Evolutionary conservation across 2,113 vertebrate species (phyloP).

Genomic region (Strix aluco): DNA sequence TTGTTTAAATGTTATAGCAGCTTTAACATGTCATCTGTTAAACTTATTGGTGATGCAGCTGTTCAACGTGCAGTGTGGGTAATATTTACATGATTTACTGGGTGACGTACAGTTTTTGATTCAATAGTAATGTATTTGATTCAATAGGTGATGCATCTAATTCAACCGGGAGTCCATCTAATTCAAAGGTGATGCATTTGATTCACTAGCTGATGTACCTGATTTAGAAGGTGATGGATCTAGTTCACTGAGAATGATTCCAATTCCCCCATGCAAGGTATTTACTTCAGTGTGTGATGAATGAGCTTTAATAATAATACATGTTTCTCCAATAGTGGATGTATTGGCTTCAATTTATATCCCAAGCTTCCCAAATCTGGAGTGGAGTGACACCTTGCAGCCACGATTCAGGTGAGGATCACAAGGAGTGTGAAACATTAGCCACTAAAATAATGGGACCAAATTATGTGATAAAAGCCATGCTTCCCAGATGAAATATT

Average conservation of each 20-base stretch:
- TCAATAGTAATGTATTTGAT: conserved; percentile 78
- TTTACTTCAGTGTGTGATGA: conserved; percentile 74
- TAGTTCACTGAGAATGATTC: conserved; percentile 70
- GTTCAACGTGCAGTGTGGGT: conserved; percentile 67
- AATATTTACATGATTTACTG: conserved; percentile 81
- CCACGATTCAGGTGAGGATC: not conserved
- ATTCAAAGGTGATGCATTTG: conserved; percentile 77
- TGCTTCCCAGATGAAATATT: conserved; percentile 56
- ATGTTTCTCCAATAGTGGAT: conserved; percentile 52
- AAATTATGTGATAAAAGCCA: conserved; percentile 45
- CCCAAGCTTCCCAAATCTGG: conserved; percentile 1
- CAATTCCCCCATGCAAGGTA: conserved; percentile 67
- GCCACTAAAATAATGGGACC: conserved; percentile 49
- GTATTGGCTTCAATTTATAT: conserved; percentile 53
- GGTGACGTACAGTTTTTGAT: conserved; percentile 74
- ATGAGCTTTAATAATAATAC: conserved; percentile 78
- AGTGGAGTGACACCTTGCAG: conserved; percentile 39
- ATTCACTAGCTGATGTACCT: conserved; percentile 78
- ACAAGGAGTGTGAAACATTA: not conserved
- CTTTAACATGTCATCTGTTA: conserved; percentile 77
- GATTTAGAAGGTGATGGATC: conserved; percentile 82
- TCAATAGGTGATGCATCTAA: conserved; percentile 75
- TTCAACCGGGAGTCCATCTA: conserved; percentile 67
- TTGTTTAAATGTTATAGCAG: conserved; percentile 76
- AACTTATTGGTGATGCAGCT: conserved; percentile 71